A percentile compares a stretch with the other conserved stretches of the same genome.
Conservation (phyloP, 2,797 vertebrate species). For the Myotis vivesi region DNA sequence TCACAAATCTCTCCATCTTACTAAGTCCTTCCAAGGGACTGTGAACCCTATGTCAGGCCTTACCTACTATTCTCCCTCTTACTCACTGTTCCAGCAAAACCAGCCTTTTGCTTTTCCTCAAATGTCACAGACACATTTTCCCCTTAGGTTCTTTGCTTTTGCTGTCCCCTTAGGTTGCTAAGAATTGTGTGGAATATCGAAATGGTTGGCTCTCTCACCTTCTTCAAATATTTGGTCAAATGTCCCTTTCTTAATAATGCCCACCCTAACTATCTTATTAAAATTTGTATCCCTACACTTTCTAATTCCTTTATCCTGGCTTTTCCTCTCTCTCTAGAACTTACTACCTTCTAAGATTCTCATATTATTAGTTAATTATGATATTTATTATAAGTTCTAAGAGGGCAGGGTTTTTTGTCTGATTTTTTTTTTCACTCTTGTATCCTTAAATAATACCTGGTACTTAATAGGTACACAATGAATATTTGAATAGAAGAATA, state of each 20-base stretch:
- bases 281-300: background rate
- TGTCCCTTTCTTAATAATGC: background rate
- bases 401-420: background rate
- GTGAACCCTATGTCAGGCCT: background rate
- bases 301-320: background rate
- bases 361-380: background rate
- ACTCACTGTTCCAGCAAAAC: background rate
- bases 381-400: background rate
- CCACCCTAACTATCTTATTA: background rate
- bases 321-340: background rate
- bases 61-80: background rate
- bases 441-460: background rate
- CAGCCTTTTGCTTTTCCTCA: background rate
- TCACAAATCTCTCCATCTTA: background rate
- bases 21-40: background rate
- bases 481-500: background rate
- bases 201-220: background rate
- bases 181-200: background rate
- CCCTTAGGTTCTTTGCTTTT: background rate
- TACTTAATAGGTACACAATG: background rate
- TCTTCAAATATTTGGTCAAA: background rate
- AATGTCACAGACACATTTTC: background rate
- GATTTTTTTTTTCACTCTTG: background rate
- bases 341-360: background rate
- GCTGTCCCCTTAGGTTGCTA: background rate